A percentile compares a stretch with the other conserved stretches of the same genome.
These are phyloP conservation scores for Temnothorax curvispinosus DNA, from an alignment of 1,140 invertebrate genomes.

Conservation along the genomic window DNA sequence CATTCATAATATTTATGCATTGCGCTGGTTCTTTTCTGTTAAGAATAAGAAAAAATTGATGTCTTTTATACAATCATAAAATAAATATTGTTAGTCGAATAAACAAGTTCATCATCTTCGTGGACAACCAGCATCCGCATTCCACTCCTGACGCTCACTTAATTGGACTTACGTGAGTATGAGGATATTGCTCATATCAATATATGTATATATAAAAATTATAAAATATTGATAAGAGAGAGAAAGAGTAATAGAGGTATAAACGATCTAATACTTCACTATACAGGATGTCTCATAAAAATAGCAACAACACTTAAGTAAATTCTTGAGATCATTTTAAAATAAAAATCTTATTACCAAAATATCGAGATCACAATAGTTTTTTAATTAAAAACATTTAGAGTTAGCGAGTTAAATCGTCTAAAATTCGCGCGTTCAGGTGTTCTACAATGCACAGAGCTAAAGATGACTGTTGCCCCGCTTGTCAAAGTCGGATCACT, in stretches of 20 bases:
- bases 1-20: background rate
- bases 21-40: background rate
- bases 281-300: background rate
- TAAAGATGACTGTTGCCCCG: too few species aligned
- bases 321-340: too few species aligned
- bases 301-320: too few species aligned
- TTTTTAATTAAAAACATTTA: too few species aligned
- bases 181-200: conserved; percentile 47
- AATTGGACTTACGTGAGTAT: conserved; percentile 44
- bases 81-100: background rate
- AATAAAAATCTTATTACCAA: too few species aligned
- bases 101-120: background rate
- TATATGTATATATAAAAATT: conserved; percentile 16
- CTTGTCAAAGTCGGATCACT: background rate
- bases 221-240: conserved; percentile 7
- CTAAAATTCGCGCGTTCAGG: too few species aligned
- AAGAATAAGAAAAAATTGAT: background rate
- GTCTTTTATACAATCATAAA: background rate
- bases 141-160: conserved; percentile 5
- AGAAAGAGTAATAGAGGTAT: conserved; percentile 16
- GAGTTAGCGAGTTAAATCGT: too few species aligned
- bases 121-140: background rate
- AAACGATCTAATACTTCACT: background rate
- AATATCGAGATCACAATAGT: too few species aligned
- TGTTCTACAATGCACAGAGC: too few species aligned